Evolutionary conservation across 1,140 invertebrate genomes (phyloP).

Genomic region (Ceratina calcarata): DNA sequence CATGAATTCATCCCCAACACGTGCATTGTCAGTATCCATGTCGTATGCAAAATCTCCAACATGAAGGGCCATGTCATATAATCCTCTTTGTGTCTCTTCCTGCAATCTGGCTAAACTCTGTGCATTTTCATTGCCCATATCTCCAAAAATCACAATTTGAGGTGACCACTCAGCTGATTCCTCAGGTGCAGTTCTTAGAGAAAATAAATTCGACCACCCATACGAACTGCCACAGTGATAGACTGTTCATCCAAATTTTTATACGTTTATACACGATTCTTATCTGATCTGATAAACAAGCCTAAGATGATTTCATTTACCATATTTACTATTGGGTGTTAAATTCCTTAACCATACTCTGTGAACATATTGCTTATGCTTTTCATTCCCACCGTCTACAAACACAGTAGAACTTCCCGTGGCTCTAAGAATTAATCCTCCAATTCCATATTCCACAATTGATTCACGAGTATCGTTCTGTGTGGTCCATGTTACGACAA

Average conservation of each 20-base stretch:
- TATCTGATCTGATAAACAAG: not conserved
- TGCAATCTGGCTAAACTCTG: constrained; percentile 90
- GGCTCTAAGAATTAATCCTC: constrained; percentile 80
- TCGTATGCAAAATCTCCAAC: constrained; percentile 98
- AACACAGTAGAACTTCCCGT: constrained; percentile 85
- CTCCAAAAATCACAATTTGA: constrained; percentile 91
- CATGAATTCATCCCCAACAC: constrained; percentile 95
- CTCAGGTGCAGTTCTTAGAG: constrained; percentile 85
- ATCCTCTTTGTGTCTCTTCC: constrained; percentile 88
- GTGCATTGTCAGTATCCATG: constrained; percentile 90
- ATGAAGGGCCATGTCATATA: constrained; percentile 94
- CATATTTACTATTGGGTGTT: constrained; percentile 78
- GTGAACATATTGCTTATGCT: constrained; percentile 90
- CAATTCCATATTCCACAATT: constrained; percentile 89
- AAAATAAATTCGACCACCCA: constrained; percentile 91
- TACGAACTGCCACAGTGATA: constrained; percentile 90
- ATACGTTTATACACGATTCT: not conserved
- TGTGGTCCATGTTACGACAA: constrained; percentile 95
- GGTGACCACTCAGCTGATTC: constrained; percentile 88
- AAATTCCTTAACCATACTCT: constrained; percentile 82
- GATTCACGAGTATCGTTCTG: constrained; percentile 85
- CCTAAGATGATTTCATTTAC: constrained; percentile 64
- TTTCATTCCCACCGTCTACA: constrained; percentile 88
- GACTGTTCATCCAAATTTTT: constrained; percentile 78
- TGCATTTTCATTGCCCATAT: constrained; percentile 95